Base-by-base conservation (phyloP, 1,140 invertebrate genomes). In the Gerris buenoi region DNA sequence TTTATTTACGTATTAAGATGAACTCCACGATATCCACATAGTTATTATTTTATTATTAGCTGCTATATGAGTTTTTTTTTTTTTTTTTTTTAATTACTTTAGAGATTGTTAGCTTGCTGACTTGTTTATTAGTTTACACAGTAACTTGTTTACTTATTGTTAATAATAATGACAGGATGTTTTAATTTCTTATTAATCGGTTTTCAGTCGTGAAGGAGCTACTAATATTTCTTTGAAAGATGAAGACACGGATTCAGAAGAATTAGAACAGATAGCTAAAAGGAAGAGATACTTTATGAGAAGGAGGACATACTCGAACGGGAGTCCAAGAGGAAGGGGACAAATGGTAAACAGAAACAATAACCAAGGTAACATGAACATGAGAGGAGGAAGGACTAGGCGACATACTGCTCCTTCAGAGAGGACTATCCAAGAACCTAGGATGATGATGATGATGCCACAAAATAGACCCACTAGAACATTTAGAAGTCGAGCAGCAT, bases 211-310 rank as follows among this genome's bases (percentile, higher is more conserved):
- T 33, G 25, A 27, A 15, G 63, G 63, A 23, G 62, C 14, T 23
- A 33, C 59, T 23, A n/a, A n/a, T n/a, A 33, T 61, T 14, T 25
- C 13, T 2, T 18, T 64, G 15, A 57, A 62, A 22, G 64, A 27
- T 56, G 61, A 46, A 27, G 68, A 62, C 26, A 46, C 68, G 13
- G 68, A 58, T 2, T n/a, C 60, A 26, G 68, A 62, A 46, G 60
- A 26, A 18, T 46, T 26, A 63, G 27, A 29, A 3, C 27, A 26
- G 18, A 29, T 65, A 15, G 62, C 22, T 2, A 66, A 25, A 1
- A 62, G 46, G 46, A 57, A 57, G 22, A 57, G 64, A n/a, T 27
- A 63, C 25, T 62, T 61, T 27, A 46, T 62, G 23, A 23, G 63
- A 26, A 23, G 64, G 1, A 60, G 62, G 46, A 64, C 60, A 25